These are phyloP conservation scores for Tenthredo scrophulariae DNA, from an alignment of 2,888 invertebrate genomes.

Conservation along the genomic window DNA sequence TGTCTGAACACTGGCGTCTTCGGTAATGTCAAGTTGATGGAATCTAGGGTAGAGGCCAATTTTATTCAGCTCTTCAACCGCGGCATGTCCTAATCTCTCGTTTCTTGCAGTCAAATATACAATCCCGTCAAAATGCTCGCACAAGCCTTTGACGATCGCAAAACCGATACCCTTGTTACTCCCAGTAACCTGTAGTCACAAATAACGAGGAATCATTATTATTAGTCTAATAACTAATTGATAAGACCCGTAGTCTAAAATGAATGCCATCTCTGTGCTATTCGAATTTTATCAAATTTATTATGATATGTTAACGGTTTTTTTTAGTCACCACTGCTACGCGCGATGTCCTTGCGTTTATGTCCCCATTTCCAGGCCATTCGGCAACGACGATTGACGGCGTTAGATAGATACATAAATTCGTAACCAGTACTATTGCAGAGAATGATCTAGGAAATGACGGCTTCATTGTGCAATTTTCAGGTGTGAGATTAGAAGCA, in stretches of 20 bases:
- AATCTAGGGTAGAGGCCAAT: slow-evolving; percentile 81
- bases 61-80: slow-evolving; percentile 81
- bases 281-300: neutral
- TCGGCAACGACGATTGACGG: neutral
- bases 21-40: slow-evolving; percentile 86
- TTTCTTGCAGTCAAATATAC: slow-evolving; percentile 87
- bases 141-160: slow-evolving; percentile 84
- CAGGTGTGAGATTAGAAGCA: neutral
- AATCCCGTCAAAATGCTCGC: slow-evolving; percentile 83
- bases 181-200: slow-evolving; percentile 82
- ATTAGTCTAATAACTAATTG: neutral
- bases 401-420: neutral
- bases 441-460: neutral
- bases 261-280: neutral
- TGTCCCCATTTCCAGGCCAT: too few species aligned
- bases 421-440: neutral
- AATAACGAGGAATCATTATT: neutral
- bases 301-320: neutral
- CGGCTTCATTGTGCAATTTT: neutral
- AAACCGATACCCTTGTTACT: slow-evolving; percentile 88
- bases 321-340: slow-evolving; percentile 13
- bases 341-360: neutral
- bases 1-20: slow-evolving; percentile 80
- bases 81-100: slow-evolving; percentile 80
- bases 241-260: neutral